These are phyloP conservation scores for Anaspis maculata DNA, from an alignment of 2,888 invertebrate species.

Conservation along the genomic window DNA sequence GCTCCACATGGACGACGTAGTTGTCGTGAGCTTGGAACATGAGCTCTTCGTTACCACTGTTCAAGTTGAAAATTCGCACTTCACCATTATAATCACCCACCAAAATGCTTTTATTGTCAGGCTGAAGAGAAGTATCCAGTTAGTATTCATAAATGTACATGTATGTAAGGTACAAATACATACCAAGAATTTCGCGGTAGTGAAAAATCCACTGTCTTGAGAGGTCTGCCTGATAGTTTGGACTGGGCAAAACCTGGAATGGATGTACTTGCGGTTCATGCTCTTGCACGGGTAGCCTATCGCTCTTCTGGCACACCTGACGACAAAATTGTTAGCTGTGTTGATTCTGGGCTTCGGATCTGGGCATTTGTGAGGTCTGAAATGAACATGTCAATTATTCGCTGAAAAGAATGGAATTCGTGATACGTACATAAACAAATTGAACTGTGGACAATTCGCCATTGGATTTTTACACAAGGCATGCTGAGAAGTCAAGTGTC, in stretches of 20 bases:
- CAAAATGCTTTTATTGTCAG: constrained; percentile 48
- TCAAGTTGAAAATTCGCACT: constrained; percentile 78
- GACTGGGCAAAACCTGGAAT: constrained; percentile 71
- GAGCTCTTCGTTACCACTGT: constrained; percentile 72
- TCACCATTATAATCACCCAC: constrained; percentile 90
- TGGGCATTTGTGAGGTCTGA: constrained; percentile 92
- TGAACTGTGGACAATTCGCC: constrained; percentile 94
- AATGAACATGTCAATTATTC: no score
- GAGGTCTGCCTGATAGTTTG: constrained; percentile 55
- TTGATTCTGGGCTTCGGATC: constrained; percentile 65
- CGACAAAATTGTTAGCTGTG: constrained; percentile 63
- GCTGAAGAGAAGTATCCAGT: no score
- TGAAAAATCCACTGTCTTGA: constrained; percentile 67
- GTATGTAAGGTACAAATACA: no score
- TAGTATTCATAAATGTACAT: no score
- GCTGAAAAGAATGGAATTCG: neutral
- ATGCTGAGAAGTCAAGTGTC: constrained; percentile 95
- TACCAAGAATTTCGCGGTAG: constrained; percentile 48
- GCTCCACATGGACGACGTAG: constrained; percentile 72
- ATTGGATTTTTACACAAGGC: constrained; percentile 97
- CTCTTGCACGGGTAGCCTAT: constrained; percentile 50
- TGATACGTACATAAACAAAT: constrained; percentile 68
- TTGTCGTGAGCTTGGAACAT: constrained; percentile 79
- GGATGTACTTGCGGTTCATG: constrained; percentile 74
- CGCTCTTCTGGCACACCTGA: constrained; percentile 51